A percentile compares a stretch with the other conserved stretches of the same genome.
Conservation (phyloP, 2,113 vertebrate genomes). For the Laticauda laticaudata region DNA sequence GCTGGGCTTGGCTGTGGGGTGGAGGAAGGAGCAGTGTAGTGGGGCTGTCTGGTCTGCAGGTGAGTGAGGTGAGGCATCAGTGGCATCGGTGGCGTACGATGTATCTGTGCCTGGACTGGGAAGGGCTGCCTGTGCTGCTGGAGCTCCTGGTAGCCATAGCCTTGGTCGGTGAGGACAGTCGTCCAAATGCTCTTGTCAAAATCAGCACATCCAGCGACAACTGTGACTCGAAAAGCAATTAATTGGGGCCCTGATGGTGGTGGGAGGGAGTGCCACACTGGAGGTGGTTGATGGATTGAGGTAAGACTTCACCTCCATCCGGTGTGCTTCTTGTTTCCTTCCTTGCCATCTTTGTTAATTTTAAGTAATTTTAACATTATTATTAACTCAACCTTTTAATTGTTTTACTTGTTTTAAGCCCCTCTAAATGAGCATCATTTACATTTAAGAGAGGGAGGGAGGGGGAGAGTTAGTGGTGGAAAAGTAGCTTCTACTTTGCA, state of each 20-base stretch:
- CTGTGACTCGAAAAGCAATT: neutral
- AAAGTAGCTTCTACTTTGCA: neutral
- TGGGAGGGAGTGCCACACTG: neutral
- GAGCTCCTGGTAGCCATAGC: no score
- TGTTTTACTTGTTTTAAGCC: neutral
- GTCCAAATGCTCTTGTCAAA: no score
- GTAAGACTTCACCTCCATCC: neutral
- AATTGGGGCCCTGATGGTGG: neutral
- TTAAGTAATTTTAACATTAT: neutral
- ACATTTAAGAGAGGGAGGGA: neutral
- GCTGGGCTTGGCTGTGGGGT: no score
- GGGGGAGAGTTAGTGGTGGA: neutral
- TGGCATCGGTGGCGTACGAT: no score
- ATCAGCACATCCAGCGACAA: neutral
- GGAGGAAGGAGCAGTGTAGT: no score
- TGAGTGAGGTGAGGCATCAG: no score
- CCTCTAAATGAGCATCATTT: neutral
- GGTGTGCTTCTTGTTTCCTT: neutral
- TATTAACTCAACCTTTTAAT: neutral
- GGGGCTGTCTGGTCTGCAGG: no score
- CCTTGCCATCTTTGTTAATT: neutral
- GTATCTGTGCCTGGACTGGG: no score
- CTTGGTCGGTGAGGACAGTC: no score
- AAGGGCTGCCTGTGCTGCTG: no score
- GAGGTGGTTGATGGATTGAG: neutral